phyloP scores from a whole-genome alignment of 2,113 vertebrate genomes.

The Phaethon lepturus region DNA sequence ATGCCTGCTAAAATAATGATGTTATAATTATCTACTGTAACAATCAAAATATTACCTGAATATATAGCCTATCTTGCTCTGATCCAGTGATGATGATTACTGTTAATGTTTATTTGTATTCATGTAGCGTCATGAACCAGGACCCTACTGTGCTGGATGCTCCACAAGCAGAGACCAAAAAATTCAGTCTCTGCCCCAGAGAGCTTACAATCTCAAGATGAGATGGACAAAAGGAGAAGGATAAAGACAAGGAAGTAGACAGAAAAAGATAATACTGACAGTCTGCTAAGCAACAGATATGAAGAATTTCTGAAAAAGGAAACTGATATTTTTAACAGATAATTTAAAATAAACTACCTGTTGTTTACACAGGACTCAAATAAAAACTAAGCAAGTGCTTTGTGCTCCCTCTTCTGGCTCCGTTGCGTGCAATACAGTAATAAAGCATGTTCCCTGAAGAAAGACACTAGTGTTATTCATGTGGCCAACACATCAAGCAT shows the following conservation, averaged over 20 bases:
- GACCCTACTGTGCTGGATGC: neutral
- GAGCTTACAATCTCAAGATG: constrained; percentile 5
- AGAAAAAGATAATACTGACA: neutral
- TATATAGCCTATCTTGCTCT: neutral
- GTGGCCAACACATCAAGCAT: neutral
- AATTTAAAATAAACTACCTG: constrained; percentile 14
- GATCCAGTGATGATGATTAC: neutral
- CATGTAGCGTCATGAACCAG: neutral
- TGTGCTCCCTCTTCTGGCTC: constrained; percentile 61
- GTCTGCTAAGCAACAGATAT: neutral
- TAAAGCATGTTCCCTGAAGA: neutral
- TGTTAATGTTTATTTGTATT: constrained; percentile 33
- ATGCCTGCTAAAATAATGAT: neutral
- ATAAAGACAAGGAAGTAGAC: constrained; percentile 27
- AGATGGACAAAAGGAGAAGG: neutral
- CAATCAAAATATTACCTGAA: neutral
- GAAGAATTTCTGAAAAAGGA: neutral
- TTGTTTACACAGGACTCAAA: constrained; percentile 23
- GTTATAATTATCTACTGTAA: neutral
- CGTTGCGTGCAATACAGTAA: neutral
- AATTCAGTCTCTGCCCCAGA: neutral
- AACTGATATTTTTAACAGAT: neutral
- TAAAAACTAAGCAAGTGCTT: constrained; percentile 39
- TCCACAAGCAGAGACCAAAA: constrained; percentile 21
- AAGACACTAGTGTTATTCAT: neutral